phyloP scores from a whole-genome alignment of 2,797 vertebrate genomes.

The Ctenochaetus hawaiiensis region DNA sequence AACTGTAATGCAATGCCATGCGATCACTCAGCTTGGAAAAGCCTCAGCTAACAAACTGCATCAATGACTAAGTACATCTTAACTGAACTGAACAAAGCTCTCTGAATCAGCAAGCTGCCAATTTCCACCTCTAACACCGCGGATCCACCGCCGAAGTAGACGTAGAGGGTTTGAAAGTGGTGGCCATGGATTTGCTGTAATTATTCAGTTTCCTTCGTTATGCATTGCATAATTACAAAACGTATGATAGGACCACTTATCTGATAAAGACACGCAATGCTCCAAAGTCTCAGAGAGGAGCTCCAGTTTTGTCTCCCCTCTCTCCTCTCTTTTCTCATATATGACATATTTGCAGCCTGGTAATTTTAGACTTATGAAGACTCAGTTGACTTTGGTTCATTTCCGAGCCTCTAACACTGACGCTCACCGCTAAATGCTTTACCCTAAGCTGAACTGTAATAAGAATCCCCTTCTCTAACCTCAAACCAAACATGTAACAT shows the following conservation, averaged over 20 bases:
- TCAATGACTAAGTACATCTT: neutral
- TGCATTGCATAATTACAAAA: neutral
- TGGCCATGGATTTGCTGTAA: neutral
- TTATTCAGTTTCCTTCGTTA: conserved; percentile 5
- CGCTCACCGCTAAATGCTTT: conserved; percentile 30
- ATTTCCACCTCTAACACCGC: neutral
- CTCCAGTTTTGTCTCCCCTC: too few relatives aligned
- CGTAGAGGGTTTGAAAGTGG: neutral
- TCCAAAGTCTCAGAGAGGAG: neutral
- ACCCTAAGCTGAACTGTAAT: conserved; percentile 38
- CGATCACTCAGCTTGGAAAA: neutral
- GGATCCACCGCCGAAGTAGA: neutral
- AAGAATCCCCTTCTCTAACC: conserved; percentile 16
- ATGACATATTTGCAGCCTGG: neutral
- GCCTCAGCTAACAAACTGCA: neutral
- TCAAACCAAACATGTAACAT: conserved; percentile 2
- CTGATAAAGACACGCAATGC: neutral
- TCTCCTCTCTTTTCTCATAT: too few relatives aligned
- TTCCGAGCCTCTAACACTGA: conserved; percentile 4
- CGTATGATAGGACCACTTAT: neutral
- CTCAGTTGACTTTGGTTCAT: conserved; percentile 16
- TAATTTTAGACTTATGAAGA: conserved; percentile 13
- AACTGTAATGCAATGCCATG: neutral
- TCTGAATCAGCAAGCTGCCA: neutral
- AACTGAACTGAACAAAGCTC: neutral